These are phyloP conservation scores for Holotrichia oblita DNA, from an alignment of 1,140 invertebrate genomes.

Conservation along the genomic window DNA sequence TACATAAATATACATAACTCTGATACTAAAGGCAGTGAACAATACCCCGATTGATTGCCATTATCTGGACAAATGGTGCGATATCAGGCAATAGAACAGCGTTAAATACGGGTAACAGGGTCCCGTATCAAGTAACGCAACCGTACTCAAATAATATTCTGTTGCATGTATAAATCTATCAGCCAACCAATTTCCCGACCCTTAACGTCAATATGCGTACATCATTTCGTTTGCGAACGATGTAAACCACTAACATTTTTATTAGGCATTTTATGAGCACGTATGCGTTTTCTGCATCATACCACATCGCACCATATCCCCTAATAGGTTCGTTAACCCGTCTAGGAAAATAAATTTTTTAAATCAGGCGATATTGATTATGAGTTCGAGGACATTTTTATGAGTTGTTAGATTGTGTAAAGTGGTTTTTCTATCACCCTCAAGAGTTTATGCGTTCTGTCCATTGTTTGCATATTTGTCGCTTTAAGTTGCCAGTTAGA, in stretches of 20 bases:
- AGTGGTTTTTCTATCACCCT: no score
- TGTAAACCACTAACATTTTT: conserved; percentile 16
- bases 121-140: background rate
- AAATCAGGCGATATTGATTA: background rate
- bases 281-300: background rate
- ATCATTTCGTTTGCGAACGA: background rate
- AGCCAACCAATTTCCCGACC: conserved; percentile 9
- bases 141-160: conserved; percentile 4
- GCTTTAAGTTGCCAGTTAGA: no score
- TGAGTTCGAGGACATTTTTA: background rate
- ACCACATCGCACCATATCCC: background rate
- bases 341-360: background rate
- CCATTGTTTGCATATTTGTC: no score
- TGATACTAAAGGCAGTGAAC: background rate
- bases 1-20: background rate
- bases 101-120: background rate
- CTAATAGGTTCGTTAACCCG: conserved; percentile 22
- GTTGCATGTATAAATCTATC: conserved; percentile 2
- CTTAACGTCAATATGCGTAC: background rate
- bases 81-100: background rate
- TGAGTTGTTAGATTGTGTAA: no score
- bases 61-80: background rate
- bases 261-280: background rate
- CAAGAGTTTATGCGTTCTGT: no score
- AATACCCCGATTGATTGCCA: background rate